Conservation (phyloP, 2,113 vertebrate species). For the Todiramphus chloris region DNA sequence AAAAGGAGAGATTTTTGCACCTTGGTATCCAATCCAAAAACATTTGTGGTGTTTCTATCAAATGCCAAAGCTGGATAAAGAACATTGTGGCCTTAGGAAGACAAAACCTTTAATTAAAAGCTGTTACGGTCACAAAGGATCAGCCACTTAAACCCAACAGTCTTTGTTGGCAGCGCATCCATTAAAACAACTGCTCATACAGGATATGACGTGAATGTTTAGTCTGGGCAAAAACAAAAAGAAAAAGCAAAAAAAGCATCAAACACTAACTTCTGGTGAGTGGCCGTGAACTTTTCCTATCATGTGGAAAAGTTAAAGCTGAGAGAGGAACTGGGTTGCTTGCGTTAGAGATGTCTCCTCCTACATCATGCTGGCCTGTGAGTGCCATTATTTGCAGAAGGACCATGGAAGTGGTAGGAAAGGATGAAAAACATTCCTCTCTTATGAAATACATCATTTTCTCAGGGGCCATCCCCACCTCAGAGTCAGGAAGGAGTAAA, state of each 20-base stretch:
- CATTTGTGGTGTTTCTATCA: slow-evolving; percentile 6
- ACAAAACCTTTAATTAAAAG: neutral
- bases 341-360: neutral
- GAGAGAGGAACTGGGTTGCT: neutral
- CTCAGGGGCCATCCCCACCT: neutral
- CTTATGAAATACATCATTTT: neutral
- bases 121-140: neutral
- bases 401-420: neutral
- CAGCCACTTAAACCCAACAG: slow-evolving; percentile 8
- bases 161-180: neutral
- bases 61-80: slow-evolving; percentile 56
- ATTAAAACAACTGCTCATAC: neutral
- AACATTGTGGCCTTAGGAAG: neutral
- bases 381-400: neutral
- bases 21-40: slow-evolving; percentile 26
- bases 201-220: slow-evolving; percentile 14
- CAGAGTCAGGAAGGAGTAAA: neutral
- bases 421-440: neutral
- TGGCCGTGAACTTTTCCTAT: rapidly evolving
- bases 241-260: neutral
- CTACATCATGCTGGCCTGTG: neutral
- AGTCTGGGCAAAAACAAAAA: neutral
- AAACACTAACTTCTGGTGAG: neutral
- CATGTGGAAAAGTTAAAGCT: neutral
- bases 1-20: slow-evolving; percentile 50